A percentile compares a stretch with the other conserved stretches of the same genome.
phyloP scores from a whole-genome alignment of 2,797 vertebrate species.

The Melanotaenia parkinsoni region DNA sequence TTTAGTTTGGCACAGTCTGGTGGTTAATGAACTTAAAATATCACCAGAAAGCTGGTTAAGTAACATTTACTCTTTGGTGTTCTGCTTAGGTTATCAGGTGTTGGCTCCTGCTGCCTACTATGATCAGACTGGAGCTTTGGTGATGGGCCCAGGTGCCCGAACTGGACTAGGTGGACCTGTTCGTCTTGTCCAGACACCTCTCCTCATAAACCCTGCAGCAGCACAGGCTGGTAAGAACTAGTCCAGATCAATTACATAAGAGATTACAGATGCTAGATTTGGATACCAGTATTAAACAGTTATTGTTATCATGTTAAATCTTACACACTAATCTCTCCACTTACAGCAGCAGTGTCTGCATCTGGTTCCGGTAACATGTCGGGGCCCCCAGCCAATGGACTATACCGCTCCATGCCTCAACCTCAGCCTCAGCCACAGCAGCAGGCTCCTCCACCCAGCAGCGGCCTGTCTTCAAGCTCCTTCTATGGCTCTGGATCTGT shows the following conservation, averaged over 20 bases:
- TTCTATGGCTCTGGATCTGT: constrained; percentile 95
- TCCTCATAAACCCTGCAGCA: constrained; percentile 95
- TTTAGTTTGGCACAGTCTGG: neutral
- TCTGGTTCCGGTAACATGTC: constrained; percentile 91
- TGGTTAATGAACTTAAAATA: neutral
- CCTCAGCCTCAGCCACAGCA: constrained; percentile 87
- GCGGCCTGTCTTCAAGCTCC: constrained; percentile 92
- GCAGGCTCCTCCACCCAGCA: constrained; percentile 86
- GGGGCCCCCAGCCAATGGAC: constrained; percentile 89
- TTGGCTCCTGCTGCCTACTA: constrained; percentile 97
- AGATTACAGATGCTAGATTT: neutral
- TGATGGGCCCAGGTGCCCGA: constrained; percentile 94
- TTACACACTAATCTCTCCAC: neutral
- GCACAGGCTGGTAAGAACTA: constrained; percentile 91
- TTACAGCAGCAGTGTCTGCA: constrained; percentile 90
- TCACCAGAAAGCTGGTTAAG: neutral
- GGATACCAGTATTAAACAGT: neutral
- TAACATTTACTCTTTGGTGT: neutral
- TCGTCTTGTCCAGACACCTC: constrained; percentile 94
- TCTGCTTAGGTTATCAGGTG: constrained; percentile 91
- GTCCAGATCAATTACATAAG: neutral
- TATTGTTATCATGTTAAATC: neutral
- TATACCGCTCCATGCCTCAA: constrained; percentile 93
- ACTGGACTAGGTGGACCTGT: constrained; percentile 92
- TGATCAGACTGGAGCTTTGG: constrained; percentile 95